These are phyloP conservation scores for Lasius fuliginosus DNA, from an alignment of 2,888 invertebrate species.

Conservation along the genomic window DNA sequence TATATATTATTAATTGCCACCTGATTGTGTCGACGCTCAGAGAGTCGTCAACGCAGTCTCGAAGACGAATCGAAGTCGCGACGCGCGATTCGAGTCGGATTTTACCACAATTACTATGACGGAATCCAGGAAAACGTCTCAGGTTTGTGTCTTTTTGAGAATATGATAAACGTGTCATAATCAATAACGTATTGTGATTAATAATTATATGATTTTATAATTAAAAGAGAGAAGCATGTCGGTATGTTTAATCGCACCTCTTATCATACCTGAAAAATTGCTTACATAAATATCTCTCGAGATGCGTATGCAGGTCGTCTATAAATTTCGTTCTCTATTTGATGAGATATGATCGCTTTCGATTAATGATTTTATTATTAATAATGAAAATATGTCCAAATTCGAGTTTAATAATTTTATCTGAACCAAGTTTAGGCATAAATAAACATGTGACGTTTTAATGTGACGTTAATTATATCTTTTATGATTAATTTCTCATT, in stretches of 20 bases:
- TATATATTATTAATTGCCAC: conserved; percentile 48
- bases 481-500: too few relatives aligned
- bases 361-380: not conserved
- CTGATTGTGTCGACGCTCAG: conserved; percentile 45
- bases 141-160: conserved; percentile 12
- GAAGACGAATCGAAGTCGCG: conserved; percentile 22
- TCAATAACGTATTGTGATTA: not conserved
- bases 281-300: not conserved
- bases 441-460: not conserved
- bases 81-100: not conserved
- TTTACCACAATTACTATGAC: not conserved
- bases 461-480: too few relatives aligned
- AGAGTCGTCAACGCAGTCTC: conserved; percentile 52
- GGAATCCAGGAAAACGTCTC: not conserved
- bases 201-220: not conserved
- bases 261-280: conserved; percentile 14
- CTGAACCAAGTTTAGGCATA: not conserved
- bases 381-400: not conserved
- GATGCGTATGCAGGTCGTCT: not conserved
- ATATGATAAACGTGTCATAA: not conserved
- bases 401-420: not conserved
- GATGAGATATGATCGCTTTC: not conserved
- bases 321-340: not conserved
- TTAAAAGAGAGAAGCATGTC: not conserved
- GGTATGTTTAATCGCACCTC: not conserved